Evolutionary conservation across 1,140 invertebrate genomes (phyloP).

Genomic region (Lucilia sericata): DNA sequence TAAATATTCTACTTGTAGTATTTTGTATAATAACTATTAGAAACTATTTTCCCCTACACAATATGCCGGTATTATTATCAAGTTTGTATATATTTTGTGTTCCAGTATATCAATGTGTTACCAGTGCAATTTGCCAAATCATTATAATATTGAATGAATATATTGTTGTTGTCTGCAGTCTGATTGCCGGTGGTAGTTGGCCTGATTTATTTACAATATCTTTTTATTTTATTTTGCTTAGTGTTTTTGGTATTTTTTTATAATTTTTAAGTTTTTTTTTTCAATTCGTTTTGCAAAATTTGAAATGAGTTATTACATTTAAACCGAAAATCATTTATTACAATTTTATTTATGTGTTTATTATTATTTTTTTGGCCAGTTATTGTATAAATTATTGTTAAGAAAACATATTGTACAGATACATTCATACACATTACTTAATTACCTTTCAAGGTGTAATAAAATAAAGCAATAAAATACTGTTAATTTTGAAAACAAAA

Average conservation of each 20-base stretch:
- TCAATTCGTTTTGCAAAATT: conserved; percentile 11
- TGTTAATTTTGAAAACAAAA: background rate
- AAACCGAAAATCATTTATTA: conserved; percentile 15
- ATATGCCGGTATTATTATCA: background rate
- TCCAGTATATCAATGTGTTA: background rate
- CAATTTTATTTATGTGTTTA: background rate
- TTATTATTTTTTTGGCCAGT: background rate
- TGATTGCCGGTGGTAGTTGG: background rate
- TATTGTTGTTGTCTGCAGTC: background rate
- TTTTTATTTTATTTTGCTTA: background rate
- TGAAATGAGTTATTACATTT: background rate
- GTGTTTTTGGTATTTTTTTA: background rate
- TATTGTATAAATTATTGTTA: background rate
- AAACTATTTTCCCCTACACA: background rate
- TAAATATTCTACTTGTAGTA: too few species aligned
- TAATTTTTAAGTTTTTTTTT: background rate
- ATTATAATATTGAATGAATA: conserved; percentile 6
- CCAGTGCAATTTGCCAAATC: conserved; percentile 17
- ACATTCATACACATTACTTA: background rate
- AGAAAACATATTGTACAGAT: background rate
- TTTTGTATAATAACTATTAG: too few species aligned
- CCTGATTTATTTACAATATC: conserved; percentile 13
- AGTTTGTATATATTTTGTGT: background rate
- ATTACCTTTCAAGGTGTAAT: conserved; percentile 11
- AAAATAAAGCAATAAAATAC: background rate